Evolutionary conservation across 2,797 vertebrate species (phyloP).

Genomic region (Petrocephalus schoutedeni): DNA sequence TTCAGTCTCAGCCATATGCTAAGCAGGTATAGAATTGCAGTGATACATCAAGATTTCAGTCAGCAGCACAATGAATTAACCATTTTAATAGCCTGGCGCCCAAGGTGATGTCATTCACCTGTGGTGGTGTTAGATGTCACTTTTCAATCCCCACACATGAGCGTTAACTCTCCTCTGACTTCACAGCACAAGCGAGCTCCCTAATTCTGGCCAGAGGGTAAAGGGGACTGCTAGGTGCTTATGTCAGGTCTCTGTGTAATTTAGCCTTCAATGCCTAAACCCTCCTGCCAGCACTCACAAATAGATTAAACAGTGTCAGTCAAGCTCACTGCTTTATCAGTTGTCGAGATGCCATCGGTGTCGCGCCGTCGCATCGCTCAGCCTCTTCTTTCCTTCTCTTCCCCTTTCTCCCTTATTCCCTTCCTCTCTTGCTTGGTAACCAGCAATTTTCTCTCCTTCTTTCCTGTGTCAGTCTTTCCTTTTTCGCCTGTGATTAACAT

Average conservation of each 20-base stretch:
- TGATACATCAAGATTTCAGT: neutral
- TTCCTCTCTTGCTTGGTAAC: neutral
- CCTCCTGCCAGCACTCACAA: neutral
- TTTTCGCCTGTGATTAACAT: neutral
- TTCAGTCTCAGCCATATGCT: neutral
- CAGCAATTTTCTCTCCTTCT: neutral
- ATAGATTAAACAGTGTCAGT: neutral
- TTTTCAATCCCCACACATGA: neutral
- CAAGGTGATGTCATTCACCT: neutral
- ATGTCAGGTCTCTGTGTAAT: neutral
- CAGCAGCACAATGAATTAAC: neutral
- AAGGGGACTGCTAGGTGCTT: neutral
- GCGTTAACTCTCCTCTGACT: neutral
- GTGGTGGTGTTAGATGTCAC: neutral
- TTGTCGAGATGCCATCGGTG: neutral
- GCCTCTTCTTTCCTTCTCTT: neutral
- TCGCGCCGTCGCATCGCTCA: neutral
- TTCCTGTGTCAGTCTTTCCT: neutral
- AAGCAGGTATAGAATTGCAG: neutral
- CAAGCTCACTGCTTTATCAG: constrained; percentile 6
- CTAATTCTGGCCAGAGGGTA: neutral
- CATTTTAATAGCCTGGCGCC: neutral
- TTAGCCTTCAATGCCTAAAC: neutral
- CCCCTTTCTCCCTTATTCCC: neutral
- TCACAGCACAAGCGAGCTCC: neutral